Evolutionary conservation across 2,113 vertebrate species (phyloP).

Genomic region (Mustelus asterias): DNA sequence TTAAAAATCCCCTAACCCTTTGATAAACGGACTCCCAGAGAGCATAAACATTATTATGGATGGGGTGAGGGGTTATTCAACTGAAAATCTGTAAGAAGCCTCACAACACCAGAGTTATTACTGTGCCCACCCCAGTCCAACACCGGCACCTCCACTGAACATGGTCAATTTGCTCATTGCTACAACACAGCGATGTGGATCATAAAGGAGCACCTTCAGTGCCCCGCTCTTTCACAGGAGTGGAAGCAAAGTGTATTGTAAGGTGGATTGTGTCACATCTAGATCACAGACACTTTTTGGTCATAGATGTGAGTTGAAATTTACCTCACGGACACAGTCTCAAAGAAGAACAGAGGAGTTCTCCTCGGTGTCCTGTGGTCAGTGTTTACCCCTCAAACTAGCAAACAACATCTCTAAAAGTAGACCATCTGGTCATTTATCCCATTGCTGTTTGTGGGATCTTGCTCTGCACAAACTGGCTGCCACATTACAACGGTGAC

Average conservation of each 20-base stretch:
- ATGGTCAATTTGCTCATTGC: neutral
- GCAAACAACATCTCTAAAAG: neutral
- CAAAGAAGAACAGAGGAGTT: neutral
- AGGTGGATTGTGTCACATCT: neutral
- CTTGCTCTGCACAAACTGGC: neutral
- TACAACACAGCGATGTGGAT: neutral
- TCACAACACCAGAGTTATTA: too few relatives aligned
- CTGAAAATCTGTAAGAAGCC: neutral
- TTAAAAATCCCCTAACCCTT: neutral
- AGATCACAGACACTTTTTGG: fast-evolving
- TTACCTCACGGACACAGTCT: neutral
- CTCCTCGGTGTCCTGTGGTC: neutral
- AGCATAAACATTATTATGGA: neutral
- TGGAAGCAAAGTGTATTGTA: too few relatives aligned
- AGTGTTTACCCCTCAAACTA: neutral
- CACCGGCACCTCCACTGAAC: neutral
- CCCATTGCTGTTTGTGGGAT: neutral
- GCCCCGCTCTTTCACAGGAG: too few relatives aligned
- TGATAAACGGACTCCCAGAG: neutral
- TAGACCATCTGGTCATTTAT: neutral
- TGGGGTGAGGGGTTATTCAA: neutral
- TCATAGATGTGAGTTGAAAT: neutral
- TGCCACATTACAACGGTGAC: neutral
- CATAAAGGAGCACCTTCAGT: neutral
- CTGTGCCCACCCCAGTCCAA: too few relatives aligned